Evolutionary conservation across 2,888 invertebrate species (phyloP), one percentile per base, ranked within the genome.

Genomic region (Drosophila infuscata): DNA sequence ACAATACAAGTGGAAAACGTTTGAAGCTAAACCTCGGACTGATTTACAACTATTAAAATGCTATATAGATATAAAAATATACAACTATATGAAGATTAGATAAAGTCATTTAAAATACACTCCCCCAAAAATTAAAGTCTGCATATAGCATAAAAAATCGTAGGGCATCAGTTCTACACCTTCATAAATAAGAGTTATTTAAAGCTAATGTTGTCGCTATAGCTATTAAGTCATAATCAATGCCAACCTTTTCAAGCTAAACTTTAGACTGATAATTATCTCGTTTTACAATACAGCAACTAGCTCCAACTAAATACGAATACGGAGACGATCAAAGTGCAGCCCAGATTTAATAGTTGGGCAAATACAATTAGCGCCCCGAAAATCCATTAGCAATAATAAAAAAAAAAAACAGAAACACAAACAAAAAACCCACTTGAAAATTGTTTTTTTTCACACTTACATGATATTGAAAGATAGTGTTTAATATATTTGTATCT

Each of bases 391-490:
- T 77, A 79, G 60, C 56, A 12, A n/a, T n/a, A n/a, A 11, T 7
- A 33, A 30, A 48, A 17, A 2, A n/a, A 25, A 53, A 25, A 9
- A 30, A 20, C 20, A 20, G n/a, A 32, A 30, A 41, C n/a, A 65
- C 38, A 71, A 33, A 46, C 20, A 20, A 8, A 15, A 46, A 15
- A 25, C 15, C 25, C 29, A 25, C 48, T 20, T 41, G 29, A 7
- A 15, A 9, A 4, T 25, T 5, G 20, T 20, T 3, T 2, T 20
- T 35, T 54, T 57, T 29, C 30, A 7, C 52, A 92, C 93, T 93
- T 94, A 97, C 97, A 95, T 97, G 97, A 93, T 97, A 95, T 80
- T 95, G 96, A 93, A 96, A 97, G 73, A 98, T 95, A 0, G 97
- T 98, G 81, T 95, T 95, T 74, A 98, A 94, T 77, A 98, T 95